Conservation (phyloP, 2,797 vertebrate species). For the Tinamus major region DNA sequence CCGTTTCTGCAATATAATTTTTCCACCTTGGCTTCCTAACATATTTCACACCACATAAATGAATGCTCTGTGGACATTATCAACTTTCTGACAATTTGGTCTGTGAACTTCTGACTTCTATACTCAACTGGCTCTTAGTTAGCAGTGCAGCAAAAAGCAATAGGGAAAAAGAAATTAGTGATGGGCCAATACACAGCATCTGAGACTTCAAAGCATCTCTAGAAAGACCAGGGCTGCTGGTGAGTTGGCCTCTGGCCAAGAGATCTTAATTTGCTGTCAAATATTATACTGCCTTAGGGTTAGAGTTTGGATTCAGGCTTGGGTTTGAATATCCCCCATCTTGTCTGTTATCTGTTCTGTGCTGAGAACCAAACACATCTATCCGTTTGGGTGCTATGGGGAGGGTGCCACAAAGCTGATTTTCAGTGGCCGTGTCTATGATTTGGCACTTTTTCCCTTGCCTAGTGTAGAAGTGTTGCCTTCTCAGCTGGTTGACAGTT, state of each 20-base stretch:
- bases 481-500: not conserved
- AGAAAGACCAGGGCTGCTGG: not conserved
- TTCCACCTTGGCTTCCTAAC: constrained; percentile 6
- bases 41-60: constrained; percentile 44
- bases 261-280: not conserved
- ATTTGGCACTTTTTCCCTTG: not conserved
- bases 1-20: not conserved
- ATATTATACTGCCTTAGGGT: not conserved
- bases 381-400: not conserved
- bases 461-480: not conserved
- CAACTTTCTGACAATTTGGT: constrained; percentile 23
- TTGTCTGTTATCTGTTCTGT: not conserved
- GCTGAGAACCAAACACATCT: not conserved
- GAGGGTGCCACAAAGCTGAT: fast-evolving
- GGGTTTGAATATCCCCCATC: not conserved
- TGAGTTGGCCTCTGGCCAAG: not conserved
- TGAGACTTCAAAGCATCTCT: not conserved
- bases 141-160: not conserved
- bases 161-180: not conserved
- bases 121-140: not conserved
- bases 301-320: not conserved
- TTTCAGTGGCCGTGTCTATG: not conserved
- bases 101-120: not conserved
- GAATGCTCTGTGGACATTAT: not conserved
- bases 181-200: not conserved